Evolutionary conservation across 2,888 invertebrate species (phyloP).

Genomic region (Andricus curvator): DNA sequence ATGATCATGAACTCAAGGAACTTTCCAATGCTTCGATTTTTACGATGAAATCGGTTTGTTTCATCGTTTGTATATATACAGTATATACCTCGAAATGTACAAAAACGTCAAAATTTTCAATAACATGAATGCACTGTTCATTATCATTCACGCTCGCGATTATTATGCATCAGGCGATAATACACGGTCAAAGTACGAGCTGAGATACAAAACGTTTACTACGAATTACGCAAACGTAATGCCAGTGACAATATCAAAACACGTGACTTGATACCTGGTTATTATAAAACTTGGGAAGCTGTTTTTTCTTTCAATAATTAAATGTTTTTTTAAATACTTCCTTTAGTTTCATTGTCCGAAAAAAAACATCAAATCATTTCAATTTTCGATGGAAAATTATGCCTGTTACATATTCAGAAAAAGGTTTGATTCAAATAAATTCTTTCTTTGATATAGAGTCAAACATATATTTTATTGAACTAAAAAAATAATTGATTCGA

Average conservation of each 20-base stretch:
- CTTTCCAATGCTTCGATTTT: not conserved
- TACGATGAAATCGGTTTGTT: not conserved
- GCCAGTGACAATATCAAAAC: not conserved
- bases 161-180: slow-evolving; percentile 46
- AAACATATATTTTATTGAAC: too few relatives aligned
- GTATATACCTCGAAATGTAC: not conserved
- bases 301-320: not conserved
- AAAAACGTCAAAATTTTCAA: not conserved
- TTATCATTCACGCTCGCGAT: not conserved
- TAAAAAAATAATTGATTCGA: too few relatives aligned
- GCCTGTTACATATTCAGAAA: too few relatives aligned
- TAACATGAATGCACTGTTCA: not conserved
- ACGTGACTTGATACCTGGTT: slow-evolving; percentile 2
- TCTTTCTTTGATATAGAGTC: too few relatives aligned
- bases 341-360: not conserved
- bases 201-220: slow-evolving; percentile 44
- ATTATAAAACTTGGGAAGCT: slow-evolving; percentile 14
- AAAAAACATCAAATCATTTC: not conserved
- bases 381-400: too few relatives aligned
- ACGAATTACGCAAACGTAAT: slow-evolving; percentile 38
- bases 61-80: not conserved
- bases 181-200: slow-evolving; percentile 55
- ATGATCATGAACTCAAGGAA: not conserved
- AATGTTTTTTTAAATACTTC: not conserved
- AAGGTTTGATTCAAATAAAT: too few relatives aligned